Base-by-base conservation (phyloP, 2,797 vertebrate genomes). In the Nasua narica region DNA sequence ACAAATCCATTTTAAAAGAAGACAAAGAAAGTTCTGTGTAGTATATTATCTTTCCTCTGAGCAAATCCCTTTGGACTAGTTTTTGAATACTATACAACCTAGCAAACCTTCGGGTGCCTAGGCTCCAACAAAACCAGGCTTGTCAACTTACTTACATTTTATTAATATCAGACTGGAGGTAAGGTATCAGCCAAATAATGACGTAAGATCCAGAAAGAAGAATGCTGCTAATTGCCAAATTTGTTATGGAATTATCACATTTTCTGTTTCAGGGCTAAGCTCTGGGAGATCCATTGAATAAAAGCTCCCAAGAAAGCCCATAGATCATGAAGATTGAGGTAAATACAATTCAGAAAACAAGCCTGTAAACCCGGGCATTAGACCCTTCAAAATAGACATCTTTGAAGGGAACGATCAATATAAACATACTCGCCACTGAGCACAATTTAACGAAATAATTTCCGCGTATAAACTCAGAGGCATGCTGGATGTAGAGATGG, bases 231-330 rank as follows among this genome's bases (percentile, higher is more conserved):
- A 97, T 96, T 95, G 93, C 78, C 94, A 98, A 77, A 97, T 97
- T 95, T 94, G 92, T 96, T 91, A 95, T 37, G 69, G 91, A 96
- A 97, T 96, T 95, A 95, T 87, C 96, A 91, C 96, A 97, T 97
- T 97, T 97, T 96, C 97, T 96, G 91, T 97, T 87, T 93, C 86
- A 84, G n/a, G 81, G 82, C 62, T 94, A 90, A 93, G 56, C 69
- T 87, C 95, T 46, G 76, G 32, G 90, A 87, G 48, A 70, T 29
- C 23, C 83, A 60, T 12, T 46, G 67, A 87, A 77, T 15, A 18
- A 77, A 91, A 60, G 35, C 19, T 21, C 62, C 8, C 25, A 84
- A 23, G 25, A 69, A 90, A 74, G 43, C 43, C n/a, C 12, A 7
- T 16, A 95, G 52, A n/a, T 91, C 65, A 15, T 69, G 35, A 91